These are phyloP conservation scores for Isoperla grammatica DNA, from an alignment of 2,888 invertebrate species.

Conservation along the genomic window DNA sequence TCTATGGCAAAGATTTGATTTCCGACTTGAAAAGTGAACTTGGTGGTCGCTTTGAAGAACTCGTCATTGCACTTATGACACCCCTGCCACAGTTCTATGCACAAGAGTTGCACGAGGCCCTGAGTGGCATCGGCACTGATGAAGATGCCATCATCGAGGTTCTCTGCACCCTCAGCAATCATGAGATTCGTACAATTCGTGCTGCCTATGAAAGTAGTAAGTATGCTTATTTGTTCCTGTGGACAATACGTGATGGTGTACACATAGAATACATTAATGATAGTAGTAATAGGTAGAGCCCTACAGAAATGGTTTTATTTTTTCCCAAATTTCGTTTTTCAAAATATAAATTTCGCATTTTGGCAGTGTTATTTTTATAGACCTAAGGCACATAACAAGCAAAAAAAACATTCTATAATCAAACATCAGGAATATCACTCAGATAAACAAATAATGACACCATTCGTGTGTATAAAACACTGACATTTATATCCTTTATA, in stretches of 20 bases:
- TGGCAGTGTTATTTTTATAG: not conserved
- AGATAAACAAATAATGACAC: too few species aligned
- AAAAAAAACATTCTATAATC: too few species aligned
- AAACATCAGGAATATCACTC: too few species aligned
- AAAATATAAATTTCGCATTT: too few species aligned
- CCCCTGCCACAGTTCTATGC: slow-evolving; percentile 81
- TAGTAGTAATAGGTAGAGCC: not conserved
- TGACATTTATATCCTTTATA: too few species aligned
- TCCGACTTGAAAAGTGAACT: slow-evolving; percentile 84
- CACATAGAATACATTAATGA: not conserved
- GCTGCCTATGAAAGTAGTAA: slow-evolving; percentile 70
- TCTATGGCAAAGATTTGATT: slow-evolving; percentile 74
- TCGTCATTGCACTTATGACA: slow-evolving; percentile 77
- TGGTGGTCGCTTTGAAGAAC: slow-evolving; percentile 80
- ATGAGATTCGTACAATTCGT: slow-evolving; percentile 73
- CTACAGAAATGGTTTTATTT: too few species aligned
- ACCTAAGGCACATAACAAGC: too few species aligned
- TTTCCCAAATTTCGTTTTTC: too few species aligned
- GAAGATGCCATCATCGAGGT: slow-evolving; percentile 85
- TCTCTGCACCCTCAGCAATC: slow-evolving; percentile 79
- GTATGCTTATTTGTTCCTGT: slow-evolving; percentile 40
- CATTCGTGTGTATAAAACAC: too few species aligned
- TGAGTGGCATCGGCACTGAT: slow-evolving; percentile 76
- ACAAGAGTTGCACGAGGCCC: slow-evolving; percentile 75
- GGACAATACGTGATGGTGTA: not conserved